Percentiles rank a stretch among this genome's conserved stretches.
These are phyloP conservation scores for Ciona savignyi DNA, from an alignment of 23 tunicate genomes.

Conservation along the genomic window DNA sequence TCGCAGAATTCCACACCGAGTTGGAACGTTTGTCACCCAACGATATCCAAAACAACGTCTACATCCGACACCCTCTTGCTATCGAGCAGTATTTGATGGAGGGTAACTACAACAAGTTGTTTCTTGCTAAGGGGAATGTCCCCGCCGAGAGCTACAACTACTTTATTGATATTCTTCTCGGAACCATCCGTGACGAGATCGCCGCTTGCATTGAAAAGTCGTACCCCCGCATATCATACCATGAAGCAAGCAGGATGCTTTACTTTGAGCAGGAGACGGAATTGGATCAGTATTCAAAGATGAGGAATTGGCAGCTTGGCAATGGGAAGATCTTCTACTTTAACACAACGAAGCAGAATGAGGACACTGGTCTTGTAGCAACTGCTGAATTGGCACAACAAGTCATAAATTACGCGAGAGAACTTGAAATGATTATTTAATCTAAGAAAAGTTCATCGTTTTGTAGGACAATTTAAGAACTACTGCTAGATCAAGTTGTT, in stretches of 20 bases:
- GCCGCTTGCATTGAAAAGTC: constrained; percentile 98
- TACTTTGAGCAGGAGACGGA: constrained; percentile 61
- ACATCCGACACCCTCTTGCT: constrained; percentile 90
- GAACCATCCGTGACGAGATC: constrained; percentile 94
- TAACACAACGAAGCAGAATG: constrained; percentile 31
- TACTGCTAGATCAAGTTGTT: too few species aligned
- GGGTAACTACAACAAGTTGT: constrained; percentile 97
- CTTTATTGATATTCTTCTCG: constrained; percentile 89
- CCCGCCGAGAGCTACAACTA: constrained; percentile 92
- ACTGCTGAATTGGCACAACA: constrained; percentile 78
- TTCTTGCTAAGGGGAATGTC: constrained; percentile 86
- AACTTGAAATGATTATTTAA: constrained; percentile 94
- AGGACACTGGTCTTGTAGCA: constrained; percentile 38
- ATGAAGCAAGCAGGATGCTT: constrained; percentile 75
- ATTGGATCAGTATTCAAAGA: constrained; percentile 34
- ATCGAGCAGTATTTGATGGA: constrained; percentile 99
- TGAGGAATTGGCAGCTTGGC: constrained; percentile 50
- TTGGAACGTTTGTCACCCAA: constrained; percentile 73
- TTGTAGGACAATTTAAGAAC: not conserved
- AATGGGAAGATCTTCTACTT: constrained; percentile 41
- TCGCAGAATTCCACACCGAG: constrained; percentile 99
- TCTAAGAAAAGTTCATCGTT: not conserved
- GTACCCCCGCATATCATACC: constrained; percentile 42
- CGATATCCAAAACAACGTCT: constrained; percentile 73
- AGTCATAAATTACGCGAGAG: constrained; percentile 87